Evolutionary conservation across 2,797 vertebrate species (phyloP).

Genomic region (Silurus aristotelis): DNA sequence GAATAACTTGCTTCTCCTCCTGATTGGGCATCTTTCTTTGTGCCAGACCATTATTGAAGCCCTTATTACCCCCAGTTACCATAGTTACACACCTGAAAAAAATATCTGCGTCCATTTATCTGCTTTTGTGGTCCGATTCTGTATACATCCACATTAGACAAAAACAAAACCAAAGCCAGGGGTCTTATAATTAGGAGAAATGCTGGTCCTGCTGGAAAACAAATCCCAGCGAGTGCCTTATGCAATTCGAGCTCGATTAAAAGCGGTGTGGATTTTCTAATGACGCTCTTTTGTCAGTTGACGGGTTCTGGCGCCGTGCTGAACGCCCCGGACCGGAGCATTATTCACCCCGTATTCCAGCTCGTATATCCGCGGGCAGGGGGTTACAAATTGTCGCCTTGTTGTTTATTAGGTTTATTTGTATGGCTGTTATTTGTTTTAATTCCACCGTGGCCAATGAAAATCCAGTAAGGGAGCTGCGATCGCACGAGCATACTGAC

Average conservation of each 20-base stretch:
- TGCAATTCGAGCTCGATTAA: constrained; percentile 57
- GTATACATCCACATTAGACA: constrained; percentile 34
- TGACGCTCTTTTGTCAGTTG: constrained; percentile 41
- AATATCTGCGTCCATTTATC: constrained; percentile 36
- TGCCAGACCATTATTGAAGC: constrained; percentile 8
- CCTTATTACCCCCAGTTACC: constrained; percentile 26
- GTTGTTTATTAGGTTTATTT: not conserved
- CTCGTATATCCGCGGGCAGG: not conserved
- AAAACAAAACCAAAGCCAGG: constrained; percentile 51
- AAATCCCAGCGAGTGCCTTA: constrained; percentile 55
- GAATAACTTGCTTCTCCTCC: not conserved
- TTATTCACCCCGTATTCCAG: constrained; percentile 19
- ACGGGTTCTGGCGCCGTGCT: constrained; percentile 14
- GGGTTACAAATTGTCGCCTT: not conserved
- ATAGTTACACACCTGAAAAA: constrained; percentile 35
- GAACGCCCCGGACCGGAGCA: constrained; percentile 14
- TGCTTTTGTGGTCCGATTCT: constrained; percentile 27
- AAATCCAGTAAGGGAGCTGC: not conserved
- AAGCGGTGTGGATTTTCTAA: constrained; percentile 49
- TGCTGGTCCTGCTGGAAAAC: constrained; percentile 44
- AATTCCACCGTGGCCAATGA: constrained; percentile 17
- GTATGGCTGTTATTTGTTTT: not conserved
- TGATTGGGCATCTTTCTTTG: constrained; percentile 20
- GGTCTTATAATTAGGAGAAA: constrained; percentile 57
- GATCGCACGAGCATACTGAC: not conserved